Base-by-base conservation (phyloP, 2,113 vertebrate genomes). In the Oryzias celebensis region DNA sequence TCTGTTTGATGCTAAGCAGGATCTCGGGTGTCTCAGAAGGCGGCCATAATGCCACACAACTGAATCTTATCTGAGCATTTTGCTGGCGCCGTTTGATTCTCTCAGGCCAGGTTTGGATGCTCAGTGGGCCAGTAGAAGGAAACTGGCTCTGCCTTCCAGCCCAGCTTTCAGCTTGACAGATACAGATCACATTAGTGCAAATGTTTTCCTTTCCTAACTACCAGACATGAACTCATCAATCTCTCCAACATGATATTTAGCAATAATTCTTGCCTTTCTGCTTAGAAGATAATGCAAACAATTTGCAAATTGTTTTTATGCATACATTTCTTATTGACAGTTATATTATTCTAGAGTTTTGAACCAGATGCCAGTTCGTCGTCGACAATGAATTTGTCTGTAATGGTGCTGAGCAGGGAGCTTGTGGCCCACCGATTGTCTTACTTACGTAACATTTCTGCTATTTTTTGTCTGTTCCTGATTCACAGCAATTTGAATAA, bases 161-260 rank as follows among this genome's bases (percentile, higher is more conserved):
- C 82, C 82, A 62, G 81, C 81, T 67, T 81, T 75, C 78, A 77
- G 75, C 69, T 58, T 58, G 71, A 88, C 84, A 81, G 59, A 89
- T 81, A 89, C 49, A 14, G 81, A 88, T 86, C 84, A 58, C 80
- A 77, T 82, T 65, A 76, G 84, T 48, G 43, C 54, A 62, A 36
- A 60, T 68, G 75, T 82, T 83, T 83, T 69, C 58, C 47, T 63
- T 71, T 66, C 65, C 69, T 78, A 74, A 79, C 79, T 74, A 82
- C 60, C 47, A 55, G 51, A 62, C 65, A 74, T 75, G 62, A 68
- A 55, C 68, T 54, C 74, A 75, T 84, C 81, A 81, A 63, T 81
- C 75, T 60, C 45, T 50, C 28, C 50, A 51, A 80, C 43, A 52
- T 28, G 20, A 74, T 56, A 59, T 80, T 78, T 67, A 64, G 68